Conservation (phyloP, 2,888 invertebrate genomes). For the Hesperia comma region DNA sequence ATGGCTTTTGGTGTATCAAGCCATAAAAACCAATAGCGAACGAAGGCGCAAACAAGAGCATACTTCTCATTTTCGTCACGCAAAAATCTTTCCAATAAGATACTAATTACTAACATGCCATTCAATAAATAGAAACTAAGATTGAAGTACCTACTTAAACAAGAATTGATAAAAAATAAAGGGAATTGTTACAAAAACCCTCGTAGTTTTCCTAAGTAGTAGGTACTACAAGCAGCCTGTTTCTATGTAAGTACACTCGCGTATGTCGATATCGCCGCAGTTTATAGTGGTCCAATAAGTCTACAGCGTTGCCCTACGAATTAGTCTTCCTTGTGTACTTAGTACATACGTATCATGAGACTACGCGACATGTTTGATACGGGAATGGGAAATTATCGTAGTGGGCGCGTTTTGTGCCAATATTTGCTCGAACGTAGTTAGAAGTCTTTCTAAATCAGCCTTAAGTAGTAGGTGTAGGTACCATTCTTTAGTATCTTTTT, state of each 20-base stretch:
- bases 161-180: too few species aligned
- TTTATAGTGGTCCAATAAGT: slow-evolving; percentile 13
- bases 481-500: too few species aligned
- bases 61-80: too few species aligned
- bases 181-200: too few species aligned
- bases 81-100: too few species aligned
- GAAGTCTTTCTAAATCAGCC: neutral
- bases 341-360: neutral
- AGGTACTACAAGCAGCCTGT: neutral
- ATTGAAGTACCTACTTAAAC: too few species aligned
- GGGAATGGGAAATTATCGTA: slow-evolving; percentile 5
- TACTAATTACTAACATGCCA: too few species aligned
- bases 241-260: neutral
- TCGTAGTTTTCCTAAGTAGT: neutral
- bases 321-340: slow-evolving; percentile 20
- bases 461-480: too few species aligned
- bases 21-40: too few species aligned
- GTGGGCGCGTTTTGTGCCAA: slow-evolving; percentile 4
- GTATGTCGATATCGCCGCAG: slow-evolving; percentile 8
- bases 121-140: too few species aligned
- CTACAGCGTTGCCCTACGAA: slow-evolving; percentile 8
- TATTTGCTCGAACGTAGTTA: neutral
- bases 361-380: slow-evolving; percentile 12
- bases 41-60: too few species aligned
- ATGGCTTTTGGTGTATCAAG: too few species aligned